phyloP scores from a whole-genome alignment of 2,888 invertebrate genomes.

The Volucella inflata region DNA sequence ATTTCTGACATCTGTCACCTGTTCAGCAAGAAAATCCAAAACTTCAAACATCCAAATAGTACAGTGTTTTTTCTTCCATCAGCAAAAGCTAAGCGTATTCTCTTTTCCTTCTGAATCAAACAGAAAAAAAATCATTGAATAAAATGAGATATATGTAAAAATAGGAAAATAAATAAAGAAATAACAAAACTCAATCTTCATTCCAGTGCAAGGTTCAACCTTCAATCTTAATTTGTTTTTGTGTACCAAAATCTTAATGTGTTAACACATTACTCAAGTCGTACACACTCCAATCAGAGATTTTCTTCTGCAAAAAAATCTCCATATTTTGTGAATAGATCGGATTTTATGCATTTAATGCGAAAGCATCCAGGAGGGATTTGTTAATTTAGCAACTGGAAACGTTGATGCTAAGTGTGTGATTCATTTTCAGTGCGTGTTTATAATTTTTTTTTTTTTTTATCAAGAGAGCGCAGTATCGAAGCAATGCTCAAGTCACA shows the following conservation, averaged over 20 bases:
- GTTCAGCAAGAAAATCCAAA: constrained; percentile 14
- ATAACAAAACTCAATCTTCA: constrained; percentile 7
- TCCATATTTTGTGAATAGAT: constrained; percentile 10
- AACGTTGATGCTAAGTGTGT: constrained; percentile 38
- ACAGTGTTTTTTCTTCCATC: constrained; percentile 64
- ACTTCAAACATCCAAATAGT: constrained; percentile 45
- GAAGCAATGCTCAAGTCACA: constrained; percentile 78
- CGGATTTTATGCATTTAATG: constrained; percentile 15
- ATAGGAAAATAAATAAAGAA: constrained; percentile 10
- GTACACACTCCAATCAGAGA: constrained; percentile 7
- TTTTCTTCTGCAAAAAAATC: constrained; percentile 36
- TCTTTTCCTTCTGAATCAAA: constrained; percentile 27
- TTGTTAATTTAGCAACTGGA: constrained; percentile 1
- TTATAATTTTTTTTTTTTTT: constrained; percentile 1
- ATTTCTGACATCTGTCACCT: constrained; percentile 62
- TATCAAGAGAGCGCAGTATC: constrained; percentile 3
- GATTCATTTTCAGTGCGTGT: constrained; percentile 20
- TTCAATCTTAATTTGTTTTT: constrained; percentile 37
- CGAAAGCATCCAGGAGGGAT: not conserved
- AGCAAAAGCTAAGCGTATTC: constrained; percentile 54
- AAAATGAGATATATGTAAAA: constrained; percentile 42
- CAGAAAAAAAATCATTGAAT: not conserved
- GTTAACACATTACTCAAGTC: constrained; percentile 9
- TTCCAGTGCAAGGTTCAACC: constrained; percentile 56
- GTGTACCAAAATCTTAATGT: constrained; percentile 7